Evolutionary conservation across 2,888 invertebrate genomes (phyloP), one percentile per base, ranked within the genome.

Genomic region (Stenolophus ochropezus): DNA sequence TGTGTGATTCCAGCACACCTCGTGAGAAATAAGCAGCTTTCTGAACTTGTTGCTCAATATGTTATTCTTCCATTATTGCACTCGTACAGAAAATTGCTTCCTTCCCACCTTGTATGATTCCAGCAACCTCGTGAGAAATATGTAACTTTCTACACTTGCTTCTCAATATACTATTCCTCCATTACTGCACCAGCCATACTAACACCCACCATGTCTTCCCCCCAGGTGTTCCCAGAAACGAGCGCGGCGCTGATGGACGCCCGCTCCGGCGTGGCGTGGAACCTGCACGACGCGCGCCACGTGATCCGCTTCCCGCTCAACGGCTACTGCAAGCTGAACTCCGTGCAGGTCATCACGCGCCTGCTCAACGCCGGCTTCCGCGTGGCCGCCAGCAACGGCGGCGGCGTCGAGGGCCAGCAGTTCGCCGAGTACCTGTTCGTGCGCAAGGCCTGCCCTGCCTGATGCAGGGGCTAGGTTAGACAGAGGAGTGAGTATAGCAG

Each of bases 391-490:
- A 95, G 96, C 87, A 96, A 95, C 85, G 96, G 96, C 0, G 96
- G 96, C 18, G 96, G 96, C 2, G 96, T 96, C 47, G 96, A 96
- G 87, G 96, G 96, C 3, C 96, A 96, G 87, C 96, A 96, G 89
- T 96, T 96, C 90, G 96, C 96, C 86, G 96, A 96, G 90, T 96
- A 96, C 90, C 91, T 96, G 86, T 94, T 96, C 88, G 93, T 95
- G 83, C 91, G 95, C 85, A 89, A 87, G 85, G 86, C 88, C 3
- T 85, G 87, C 74, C 88, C 88, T 4, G 89, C 89, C 84, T 89
- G 88, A 89, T 83, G 71, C 65, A 73, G 74, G 79, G 18, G 2
- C 16, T 51, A 61, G 65, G 27, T 69, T 33, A n/a, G 33, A 61
- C 33, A 33, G 33, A 8, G 11, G 33, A 42, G 33, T 42, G 11